These are phyloP conservation scores for Dendrocincla fuliginosa DNA, from an alignment of 2,797 vertebrate genomes.

Conservation along the genomic window DNA sequence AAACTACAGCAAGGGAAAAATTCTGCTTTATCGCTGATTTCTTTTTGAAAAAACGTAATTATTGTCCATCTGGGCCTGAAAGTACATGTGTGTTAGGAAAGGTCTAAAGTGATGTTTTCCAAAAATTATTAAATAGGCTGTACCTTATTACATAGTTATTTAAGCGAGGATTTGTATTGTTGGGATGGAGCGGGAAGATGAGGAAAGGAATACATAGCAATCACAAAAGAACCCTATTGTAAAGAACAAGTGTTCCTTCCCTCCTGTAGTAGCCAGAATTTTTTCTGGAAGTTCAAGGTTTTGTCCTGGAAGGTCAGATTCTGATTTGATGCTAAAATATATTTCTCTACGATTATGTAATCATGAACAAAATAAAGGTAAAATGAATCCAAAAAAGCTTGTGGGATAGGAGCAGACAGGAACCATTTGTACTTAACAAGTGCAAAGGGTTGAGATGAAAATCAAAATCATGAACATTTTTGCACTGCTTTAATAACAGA, in stretches of 20 bases:
- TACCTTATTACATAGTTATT: not conserved
- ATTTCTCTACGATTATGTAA: not conserved
- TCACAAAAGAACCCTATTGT: not conserved
- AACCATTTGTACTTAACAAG: not conserved
- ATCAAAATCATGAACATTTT: not conserved
- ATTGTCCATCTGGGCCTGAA: not conserved
- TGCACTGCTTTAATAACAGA: not conserved
- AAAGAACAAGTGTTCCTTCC: not conserved
- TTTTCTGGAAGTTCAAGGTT: not conserved
- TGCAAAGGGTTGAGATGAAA: not conserved
- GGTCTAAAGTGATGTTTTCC: not conserved
- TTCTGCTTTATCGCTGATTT: not conserved
- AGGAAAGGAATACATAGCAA: not conserved
- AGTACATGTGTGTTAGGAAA: not conserved
- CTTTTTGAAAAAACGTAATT: not conserved
- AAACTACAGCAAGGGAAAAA: not conserved
- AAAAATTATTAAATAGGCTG: not conserved
- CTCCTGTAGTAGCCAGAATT: not conserved
- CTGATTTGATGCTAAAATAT: not conserved
- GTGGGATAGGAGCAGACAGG: not conserved
- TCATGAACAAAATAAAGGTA: not conserved
- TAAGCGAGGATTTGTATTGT: not conserved
- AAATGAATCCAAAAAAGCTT: not conserved
- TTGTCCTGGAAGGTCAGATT: not conserved
- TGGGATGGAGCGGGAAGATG: not conserved